Evolutionary conservation across 2,888 invertebrate species (phyloP).

Genomic region (Idaea biselata): DNA sequence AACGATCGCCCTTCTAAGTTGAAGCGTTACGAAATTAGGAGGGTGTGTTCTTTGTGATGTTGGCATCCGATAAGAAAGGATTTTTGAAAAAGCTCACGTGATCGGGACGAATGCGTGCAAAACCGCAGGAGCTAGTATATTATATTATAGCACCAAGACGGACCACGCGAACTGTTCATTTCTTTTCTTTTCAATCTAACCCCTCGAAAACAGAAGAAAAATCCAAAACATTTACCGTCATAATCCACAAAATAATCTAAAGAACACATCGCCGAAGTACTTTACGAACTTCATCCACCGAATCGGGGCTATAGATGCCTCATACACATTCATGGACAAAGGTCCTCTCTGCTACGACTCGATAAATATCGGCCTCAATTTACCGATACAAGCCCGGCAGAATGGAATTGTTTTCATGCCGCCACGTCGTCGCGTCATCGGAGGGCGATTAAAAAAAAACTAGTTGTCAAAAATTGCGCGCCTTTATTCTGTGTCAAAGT

Average conservation of each 20-base stretch:
- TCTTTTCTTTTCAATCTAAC: no score
- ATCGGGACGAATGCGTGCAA: no score
- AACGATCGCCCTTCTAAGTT: no score
- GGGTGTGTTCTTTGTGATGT: no score
- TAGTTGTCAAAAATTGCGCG: slow-evolving; percentile 19
- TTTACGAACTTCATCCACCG: background rate
- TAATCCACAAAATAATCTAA: background rate
- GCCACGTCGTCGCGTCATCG: slow-evolving; percentile 54
- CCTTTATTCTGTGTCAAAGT: slow-evolving; percentile 7
- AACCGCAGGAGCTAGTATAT: no score
- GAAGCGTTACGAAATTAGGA: no score
- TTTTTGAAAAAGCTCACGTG: no score
- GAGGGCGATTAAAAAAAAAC: slow-evolving; percentile 38
- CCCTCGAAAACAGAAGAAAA: no score
- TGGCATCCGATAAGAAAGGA: no score
- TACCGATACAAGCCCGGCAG: slow-evolving; percentile 45
- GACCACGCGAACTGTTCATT: no score
- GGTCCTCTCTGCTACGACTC: slow-evolving; percentile 29
- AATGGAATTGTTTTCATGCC: slow-evolving; percentile 52
- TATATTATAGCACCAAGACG: no score
- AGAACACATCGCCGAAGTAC: background rate
- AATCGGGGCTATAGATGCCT: slow-evolving; percentile 4
- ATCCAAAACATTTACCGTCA: background rate
- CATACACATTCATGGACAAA: slow-evolving; percentile 30
- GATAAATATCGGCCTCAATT: slow-evolving; percentile 61